Evolutionary conservation across 2,888 invertebrate species (phyloP).

Genomic region (Eumacrocentrus americanus): DNA sequence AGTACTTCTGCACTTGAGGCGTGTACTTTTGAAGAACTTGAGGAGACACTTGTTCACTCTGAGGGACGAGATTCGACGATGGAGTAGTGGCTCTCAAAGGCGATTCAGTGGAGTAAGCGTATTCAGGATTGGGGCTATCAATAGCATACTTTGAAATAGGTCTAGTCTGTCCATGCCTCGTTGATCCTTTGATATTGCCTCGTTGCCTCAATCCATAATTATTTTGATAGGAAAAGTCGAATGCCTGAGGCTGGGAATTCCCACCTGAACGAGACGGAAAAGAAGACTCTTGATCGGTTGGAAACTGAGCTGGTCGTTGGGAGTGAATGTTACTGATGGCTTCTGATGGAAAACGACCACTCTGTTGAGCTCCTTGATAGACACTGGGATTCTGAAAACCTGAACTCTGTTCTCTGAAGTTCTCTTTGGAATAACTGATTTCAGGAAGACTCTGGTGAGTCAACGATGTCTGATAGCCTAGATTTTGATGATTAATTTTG

Average conservation of each 20-base stretch:
- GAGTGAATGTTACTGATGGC: conserved; percentile 43
- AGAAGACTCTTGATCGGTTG: conserved; percentile 39
- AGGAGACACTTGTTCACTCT: conserved; percentile 38
- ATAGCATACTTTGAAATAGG: conserved; percentile 45
- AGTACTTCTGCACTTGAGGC: conserved; percentile 43
- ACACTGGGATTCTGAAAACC: conserved; percentile 1
- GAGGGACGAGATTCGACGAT: conserved; percentile 27
- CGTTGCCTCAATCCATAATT: conserved; percentile 31
- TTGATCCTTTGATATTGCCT: not conserved
- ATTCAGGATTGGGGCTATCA: conserved; percentile 50
- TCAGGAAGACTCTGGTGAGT: conserved; percentile 5
- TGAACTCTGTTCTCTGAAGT: not conserved
- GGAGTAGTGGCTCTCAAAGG: conserved; percentile 29
- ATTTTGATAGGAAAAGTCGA: conserved; percentile 33
- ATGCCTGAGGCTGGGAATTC: conserved; percentile 22
- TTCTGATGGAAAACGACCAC: conserved; percentile 16
- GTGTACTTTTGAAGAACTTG: conserved; percentile 41
- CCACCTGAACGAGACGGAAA: conserved; percentile 32
- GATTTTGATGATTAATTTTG: conserved; percentile 24
- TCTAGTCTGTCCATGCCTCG: conserved; percentile 17
- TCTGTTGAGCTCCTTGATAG: not conserved
- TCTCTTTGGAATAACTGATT: not conserved
- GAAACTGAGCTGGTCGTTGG: conserved; percentile 56
- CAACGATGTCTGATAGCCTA: not conserved
- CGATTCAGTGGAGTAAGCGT: too few relatives aligned